phyloP scores from a whole-genome alignment of 2,113 vertebrate genomes.

The Scomber colias region DNA sequence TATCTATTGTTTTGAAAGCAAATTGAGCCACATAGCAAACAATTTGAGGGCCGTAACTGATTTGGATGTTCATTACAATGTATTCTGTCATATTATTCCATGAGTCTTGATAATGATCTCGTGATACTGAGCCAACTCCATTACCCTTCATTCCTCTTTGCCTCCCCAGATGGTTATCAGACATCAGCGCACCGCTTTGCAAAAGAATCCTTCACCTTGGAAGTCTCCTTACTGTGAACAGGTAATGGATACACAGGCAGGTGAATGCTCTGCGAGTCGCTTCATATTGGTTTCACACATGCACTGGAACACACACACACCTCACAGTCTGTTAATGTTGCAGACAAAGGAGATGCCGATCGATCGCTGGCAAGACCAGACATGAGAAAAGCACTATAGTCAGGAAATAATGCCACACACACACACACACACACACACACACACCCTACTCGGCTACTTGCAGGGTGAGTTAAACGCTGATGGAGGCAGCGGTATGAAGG shows the following conservation, averaged over 20 bases:
- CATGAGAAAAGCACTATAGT: constrained; percentile 68
- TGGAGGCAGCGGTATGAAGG: constrained; percentile 71
- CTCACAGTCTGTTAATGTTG: constrained; percentile 74
- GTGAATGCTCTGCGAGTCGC: constrained; percentile 62
- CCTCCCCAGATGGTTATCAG: constrained; percentile 56
- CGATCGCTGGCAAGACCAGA: constrained; percentile 73
- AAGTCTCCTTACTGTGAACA: constrained; percentile 57
- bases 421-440: constrained; percentile 24
- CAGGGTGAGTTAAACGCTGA: constrained; percentile 65
- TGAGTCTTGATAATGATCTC: constrained; percentile 24
- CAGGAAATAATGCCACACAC: constrained; percentile 63
- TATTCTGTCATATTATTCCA: constrained; percentile 13
- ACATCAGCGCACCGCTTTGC: constrained; percentile 46
- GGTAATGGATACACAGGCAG: constrained; percentile 73
- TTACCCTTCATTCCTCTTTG: constrained; percentile 47
- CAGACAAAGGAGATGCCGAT: constrained; percentile 75
- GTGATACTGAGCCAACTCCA: constrained; percentile 40
- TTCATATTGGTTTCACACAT: constrained; percentile 63
- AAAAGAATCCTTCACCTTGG: constrained; percentile 72
- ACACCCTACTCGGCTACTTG: constrained; percentile 27
- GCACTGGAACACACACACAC: constrained; percentile 32
- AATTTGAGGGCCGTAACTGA: not conserved
- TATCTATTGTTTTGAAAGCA: not conserved
- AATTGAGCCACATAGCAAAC: not conserved
- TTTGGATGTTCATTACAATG: not conserved